Percentiles rank a stretch among this genome's conserved stretches.
Evolutionary conservation across 2,797 vertebrate genomes (phyloP).

Genomic region (Mormyrus hasselquistii): DNA sequence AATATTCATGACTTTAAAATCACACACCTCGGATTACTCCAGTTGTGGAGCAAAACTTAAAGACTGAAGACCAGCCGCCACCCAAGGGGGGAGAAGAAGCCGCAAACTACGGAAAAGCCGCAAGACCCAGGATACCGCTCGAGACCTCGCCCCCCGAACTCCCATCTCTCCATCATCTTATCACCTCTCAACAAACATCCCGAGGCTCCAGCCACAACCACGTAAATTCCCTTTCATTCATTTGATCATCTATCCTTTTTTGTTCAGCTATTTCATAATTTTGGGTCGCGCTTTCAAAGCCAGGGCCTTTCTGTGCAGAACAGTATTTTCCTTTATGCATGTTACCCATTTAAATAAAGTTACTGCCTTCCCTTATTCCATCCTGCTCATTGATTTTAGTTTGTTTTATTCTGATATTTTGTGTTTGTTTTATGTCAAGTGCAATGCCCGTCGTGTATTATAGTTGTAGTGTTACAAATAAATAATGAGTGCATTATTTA

Average conservation of each 20-base stretch:
- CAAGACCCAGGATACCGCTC: background rate
- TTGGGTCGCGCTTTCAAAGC: background rate
- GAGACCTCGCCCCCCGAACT: background rate
- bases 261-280: background rate
- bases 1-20: background rate
- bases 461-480: too few relatives aligned
- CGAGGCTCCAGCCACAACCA: background rate
- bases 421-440: too few relatives aligned
- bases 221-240: background rate
- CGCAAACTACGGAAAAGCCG: background rate
- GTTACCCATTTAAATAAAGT: background rate
- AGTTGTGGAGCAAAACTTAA: background rate
- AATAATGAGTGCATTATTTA: too few relatives aligned
- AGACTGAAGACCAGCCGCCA: background rate
- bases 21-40: background rate
- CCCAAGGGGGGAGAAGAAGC: background rate
- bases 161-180: background rate
- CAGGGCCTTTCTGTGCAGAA: background rate
- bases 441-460: too few relatives aligned
- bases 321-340: background rate
- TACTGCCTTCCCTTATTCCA: background rate
- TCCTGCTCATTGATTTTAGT: background rate
- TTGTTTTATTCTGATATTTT: background rate
- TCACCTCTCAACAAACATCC: background rate
- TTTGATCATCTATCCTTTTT: background rate